phyloP scores from a whole-genome alignment of 1,140 invertebrate species.

The Acromyrmex heyeri region DNA sequence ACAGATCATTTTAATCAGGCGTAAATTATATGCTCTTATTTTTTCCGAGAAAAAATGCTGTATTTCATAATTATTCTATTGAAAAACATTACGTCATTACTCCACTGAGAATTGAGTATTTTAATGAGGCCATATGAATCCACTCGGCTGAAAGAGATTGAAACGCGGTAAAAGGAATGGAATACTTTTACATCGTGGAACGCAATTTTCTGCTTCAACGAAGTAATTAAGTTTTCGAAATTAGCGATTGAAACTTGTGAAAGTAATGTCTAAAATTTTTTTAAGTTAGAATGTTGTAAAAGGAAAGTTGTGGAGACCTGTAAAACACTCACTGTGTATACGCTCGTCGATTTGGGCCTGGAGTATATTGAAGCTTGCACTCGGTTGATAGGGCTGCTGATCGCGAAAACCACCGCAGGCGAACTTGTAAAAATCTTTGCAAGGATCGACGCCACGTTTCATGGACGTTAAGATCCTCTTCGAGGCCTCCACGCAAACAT shows the following conservation, averaged over 20 bases:
- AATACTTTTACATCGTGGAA: neutral
- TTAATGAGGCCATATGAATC: neutral
- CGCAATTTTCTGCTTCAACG: neutral
- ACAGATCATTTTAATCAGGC: neutral
- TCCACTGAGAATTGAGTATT: neutral
- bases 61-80: neutral
- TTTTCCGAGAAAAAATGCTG: neutral
- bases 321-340: slow-evolving; percentile 81
- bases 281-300: neutral
- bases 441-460: slow-evolving; percentile 87
- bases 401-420: slow-evolving; percentile 88
- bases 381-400: slow-evolving; percentile 78
- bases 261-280: neutral
- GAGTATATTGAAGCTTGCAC: slow-evolving; percentile 83
- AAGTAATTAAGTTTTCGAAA: neutral
- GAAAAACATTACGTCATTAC: neutral
- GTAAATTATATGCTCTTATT: neutral
- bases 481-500: slow-evolving; percentile 83
- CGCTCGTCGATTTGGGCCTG: slow-evolving; percentile 83
- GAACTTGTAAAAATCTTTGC: slow-evolving; percentile 91
- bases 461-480: slow-evolving; percentile 83
- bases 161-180: neutral
- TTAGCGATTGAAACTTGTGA: neutral
- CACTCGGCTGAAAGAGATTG: neutral
- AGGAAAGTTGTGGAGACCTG: neutral